These are phyloP conservation scores for Mythimna albipuncta DNA, from an alignment of 2,888 invertebrate genomes.

Conservation along the genomic window DNA sequence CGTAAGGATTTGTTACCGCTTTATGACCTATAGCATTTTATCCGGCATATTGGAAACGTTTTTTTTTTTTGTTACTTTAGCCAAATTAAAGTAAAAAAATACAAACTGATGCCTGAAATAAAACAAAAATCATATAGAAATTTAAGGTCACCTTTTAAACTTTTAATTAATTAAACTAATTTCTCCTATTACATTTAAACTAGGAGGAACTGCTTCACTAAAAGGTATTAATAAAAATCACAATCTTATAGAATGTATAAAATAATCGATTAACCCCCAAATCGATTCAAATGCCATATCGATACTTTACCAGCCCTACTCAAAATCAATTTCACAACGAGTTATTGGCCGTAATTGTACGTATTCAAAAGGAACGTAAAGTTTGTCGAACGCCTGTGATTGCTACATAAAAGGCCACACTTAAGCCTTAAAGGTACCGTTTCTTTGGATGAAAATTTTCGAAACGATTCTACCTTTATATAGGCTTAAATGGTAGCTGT, in stretches of 20 bases:
- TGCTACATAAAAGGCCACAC: constrained; percentile 79
- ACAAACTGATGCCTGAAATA: no score
- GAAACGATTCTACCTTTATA: constrained; percentile 68
- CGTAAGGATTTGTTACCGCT: background rate
- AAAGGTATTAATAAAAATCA: background rate
- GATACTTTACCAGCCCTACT: constrained; percentile 54
- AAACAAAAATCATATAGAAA: no score
- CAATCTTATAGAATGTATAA: background rate
- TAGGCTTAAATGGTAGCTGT: constrained; percentile 63
- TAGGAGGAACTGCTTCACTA: no score
- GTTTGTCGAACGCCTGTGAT: constrained; percentile 79
- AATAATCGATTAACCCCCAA: constrained; percentile 9
- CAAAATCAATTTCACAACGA: constrained; percentile 78
- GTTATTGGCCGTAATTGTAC: constrained; percentile 82
- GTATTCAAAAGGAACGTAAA: constrained; percentile 81
- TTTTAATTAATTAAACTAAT: no score
- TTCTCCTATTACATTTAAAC: no score
- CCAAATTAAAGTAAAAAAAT: no score
- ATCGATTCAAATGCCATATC: constrained; percentile 31
- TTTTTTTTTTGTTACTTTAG: background rate
- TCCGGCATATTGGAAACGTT: background rate
- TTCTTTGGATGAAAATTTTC: constrained; percentile 70
- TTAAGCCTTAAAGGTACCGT: constrained; percentile 72
- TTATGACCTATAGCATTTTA: no score
- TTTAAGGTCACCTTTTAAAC: no score